Evolutionary conservation across 2,113 vertebrate genomes (phyloP).

Genomic region (Thamnophis sirtalis): DNA sequence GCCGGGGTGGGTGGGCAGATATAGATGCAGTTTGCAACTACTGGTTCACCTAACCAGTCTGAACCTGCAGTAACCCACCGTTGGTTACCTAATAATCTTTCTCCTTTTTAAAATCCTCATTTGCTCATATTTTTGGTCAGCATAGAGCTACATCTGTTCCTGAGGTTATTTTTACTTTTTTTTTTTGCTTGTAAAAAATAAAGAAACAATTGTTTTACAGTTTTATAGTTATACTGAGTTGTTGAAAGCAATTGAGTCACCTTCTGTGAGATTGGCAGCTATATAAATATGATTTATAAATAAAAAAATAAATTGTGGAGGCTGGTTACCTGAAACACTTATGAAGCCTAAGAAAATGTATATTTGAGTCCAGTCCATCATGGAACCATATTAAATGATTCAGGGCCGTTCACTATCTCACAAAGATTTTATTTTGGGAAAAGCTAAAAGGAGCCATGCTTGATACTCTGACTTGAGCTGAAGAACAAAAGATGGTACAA

Average conservation of each 20-base stretch:
- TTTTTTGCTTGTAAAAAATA: not conserved
- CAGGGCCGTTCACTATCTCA: not conserved
- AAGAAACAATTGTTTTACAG: not conserved
- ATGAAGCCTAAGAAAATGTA: not conserved
- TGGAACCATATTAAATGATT: not conserved
- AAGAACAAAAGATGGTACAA: not conserved
- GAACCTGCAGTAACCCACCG: too few species aligned
- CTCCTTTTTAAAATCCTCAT: not conserved
- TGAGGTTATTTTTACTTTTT: not conserved
- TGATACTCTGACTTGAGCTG: not conserved
- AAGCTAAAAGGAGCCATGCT: not conserved
- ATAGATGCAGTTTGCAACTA: too few species aligned
- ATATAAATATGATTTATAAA: not conserved
- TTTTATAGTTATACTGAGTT: not conserved
- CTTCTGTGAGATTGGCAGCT: not conserved
- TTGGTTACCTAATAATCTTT: not conserved
- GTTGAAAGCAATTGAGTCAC: not conserved
- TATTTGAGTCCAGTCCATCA: not conserved
- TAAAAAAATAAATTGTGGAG: not conserved
- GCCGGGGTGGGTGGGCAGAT: too few species aligned
- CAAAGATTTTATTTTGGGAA: not conserved
- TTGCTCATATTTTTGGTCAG: not conserved
- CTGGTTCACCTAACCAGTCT: too few species aligned
- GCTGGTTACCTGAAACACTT: not conserved
- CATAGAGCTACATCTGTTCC: not conserved